phyloP scores from a whole-genome alignment of 37 sponge, comb jelly and placozoan species.

The Bolinopsis microptera region DNA sequence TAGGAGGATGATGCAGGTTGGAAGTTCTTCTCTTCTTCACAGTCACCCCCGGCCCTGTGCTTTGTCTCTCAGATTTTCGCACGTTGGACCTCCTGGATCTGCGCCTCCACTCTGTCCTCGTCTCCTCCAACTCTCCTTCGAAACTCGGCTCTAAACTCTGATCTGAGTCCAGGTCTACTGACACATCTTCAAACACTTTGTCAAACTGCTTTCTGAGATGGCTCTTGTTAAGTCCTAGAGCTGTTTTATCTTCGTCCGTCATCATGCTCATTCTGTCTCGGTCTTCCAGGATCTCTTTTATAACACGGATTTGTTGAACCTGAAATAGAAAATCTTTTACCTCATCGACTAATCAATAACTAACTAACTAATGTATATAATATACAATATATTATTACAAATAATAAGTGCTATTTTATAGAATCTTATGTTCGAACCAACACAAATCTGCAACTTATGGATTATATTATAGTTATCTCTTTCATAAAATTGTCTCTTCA shows the following conservation, averaged over 20 bases:
- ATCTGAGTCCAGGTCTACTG: conserved; percentile 48
- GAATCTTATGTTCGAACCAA: background rate
- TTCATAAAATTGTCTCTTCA: too few relatives aligned
- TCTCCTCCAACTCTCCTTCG: conserved; percentile 56
- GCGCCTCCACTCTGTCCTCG: conserved; percentile 45
- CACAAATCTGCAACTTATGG: too few relatives aligned
- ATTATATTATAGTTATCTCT: too few relatives aligned
- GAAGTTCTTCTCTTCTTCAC: conserved; percentile 36
- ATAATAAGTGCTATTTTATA: background rate
- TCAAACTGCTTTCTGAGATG: conserved; percentile 13
- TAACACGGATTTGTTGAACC: conserved; percentile 81
- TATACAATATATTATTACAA: too few relatives aligned
- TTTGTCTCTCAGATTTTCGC: conserved; percentile 40
- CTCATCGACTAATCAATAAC: background rate
- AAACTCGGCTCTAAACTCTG: conserved; percentile 64
- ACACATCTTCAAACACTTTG: conserved; percentile 44
- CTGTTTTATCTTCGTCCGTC: conserved; percentile 73
- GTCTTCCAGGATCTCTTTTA: conserved; percentile 72
- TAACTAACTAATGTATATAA: too few relatives aligned
- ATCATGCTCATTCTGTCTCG: conserved; percentile 74
- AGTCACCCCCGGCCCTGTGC: background rate
- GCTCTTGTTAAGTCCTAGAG: conserved; percentile 71
- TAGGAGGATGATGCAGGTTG: background rate
- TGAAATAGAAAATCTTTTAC: conserved; percentile 47
- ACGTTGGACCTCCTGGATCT: conserved; percentile 28